These are phyloP conservation scores for Falco punctatus DNA, from an alignment of 2,113 vertebrate genomes.

Conservation along the genomic window DNA sequence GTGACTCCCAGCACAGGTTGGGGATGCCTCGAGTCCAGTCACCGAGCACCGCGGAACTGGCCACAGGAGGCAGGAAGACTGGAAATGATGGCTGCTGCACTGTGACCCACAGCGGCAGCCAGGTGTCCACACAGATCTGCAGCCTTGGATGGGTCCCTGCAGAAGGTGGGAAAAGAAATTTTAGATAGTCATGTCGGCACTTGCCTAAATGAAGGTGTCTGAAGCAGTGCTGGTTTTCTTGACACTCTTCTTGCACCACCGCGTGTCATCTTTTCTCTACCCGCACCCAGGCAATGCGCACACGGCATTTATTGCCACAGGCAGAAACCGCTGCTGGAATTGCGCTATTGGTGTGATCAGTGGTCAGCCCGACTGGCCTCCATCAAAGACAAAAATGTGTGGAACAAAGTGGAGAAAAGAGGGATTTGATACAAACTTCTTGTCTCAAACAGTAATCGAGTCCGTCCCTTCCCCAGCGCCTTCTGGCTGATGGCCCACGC, in stretches of 20 bases:
- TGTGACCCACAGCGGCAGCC: neutral
- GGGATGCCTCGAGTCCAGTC: neutral
- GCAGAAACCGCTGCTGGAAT: neutral
- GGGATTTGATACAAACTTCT: neutral
- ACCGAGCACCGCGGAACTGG: neutral
- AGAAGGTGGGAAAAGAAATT: neutral
- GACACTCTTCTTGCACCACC: fast-evolving
- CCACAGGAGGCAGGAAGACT: neutral
- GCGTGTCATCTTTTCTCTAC: neutral
- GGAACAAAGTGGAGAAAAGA: neutral
- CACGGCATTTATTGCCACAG: neutral
- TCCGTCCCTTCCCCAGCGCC: neutral
- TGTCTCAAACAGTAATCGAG: neutral
- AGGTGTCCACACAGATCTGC: fast-evolving
- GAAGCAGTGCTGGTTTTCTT: neutral
- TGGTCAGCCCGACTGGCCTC: neutral
- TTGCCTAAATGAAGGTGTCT: neutral
- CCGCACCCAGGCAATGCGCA: fast-evolving
- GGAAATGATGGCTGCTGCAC: neutral
- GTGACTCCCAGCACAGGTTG: fast-evolving
- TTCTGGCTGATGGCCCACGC: neutral
- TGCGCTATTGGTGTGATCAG: neutral
- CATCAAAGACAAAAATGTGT: neutral
- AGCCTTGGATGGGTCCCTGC: neutral
- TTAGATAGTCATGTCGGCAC: neutral